phyloP scores from a whole-genome alignment of 2,113 vertebrate genomes.

The Polypterus bichir region DNA sequence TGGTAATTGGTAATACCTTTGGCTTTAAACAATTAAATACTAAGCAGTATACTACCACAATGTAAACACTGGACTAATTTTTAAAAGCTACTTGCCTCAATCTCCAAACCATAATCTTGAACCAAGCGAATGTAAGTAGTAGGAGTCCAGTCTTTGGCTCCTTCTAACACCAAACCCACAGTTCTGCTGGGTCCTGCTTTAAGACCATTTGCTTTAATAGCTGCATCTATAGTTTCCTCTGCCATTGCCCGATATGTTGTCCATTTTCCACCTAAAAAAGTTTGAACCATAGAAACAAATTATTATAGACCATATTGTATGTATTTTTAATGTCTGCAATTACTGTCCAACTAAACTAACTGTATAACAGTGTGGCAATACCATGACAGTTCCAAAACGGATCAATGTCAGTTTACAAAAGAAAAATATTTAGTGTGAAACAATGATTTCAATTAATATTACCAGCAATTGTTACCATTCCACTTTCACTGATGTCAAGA shows the following conservation, averaged over 20 bases:
- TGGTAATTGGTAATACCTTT: too few relatives aligned
- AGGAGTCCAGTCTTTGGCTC: conserved; percentile 78
- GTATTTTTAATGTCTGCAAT: too few relatives aligned
- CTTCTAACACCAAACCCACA: conserved; percentile 73
- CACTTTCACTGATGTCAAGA: conserved; percentile 69
- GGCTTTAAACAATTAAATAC: too few relatives aligned
- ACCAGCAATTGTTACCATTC: conserved; percentile 91
- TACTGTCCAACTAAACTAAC: too few relatives aligned
- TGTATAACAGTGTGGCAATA: too few relatives aligned
- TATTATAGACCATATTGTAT: too few relatives aligned
- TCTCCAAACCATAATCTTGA: conserved; percentile 90
- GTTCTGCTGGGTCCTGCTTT: conserved; percentile 59
- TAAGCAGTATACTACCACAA: too few relatives aligned
- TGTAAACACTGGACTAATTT: too few relatives aligned
- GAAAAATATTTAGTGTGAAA: too few relatives aligned
- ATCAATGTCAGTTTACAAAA: too few relatives aligned
- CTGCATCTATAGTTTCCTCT: conserved; percentile 70
- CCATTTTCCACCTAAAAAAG: conserved; percentile 83
- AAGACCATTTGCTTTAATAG: conserved; percentile 56
- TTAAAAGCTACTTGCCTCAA: conserved; percentile 54
- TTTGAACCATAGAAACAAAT: neutral
- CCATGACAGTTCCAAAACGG: too few relatives aligned
- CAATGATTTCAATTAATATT: conserved; percentile 2
- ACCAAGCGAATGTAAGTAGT: conserved; percentile 89
- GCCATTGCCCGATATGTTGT: conserved; percentile 94